These are phyloP conservation scores for Malurus alboscapulatus DNA, from an alignment of 2,113 vertebrate species.

Conservation along the genomic window DNA sequence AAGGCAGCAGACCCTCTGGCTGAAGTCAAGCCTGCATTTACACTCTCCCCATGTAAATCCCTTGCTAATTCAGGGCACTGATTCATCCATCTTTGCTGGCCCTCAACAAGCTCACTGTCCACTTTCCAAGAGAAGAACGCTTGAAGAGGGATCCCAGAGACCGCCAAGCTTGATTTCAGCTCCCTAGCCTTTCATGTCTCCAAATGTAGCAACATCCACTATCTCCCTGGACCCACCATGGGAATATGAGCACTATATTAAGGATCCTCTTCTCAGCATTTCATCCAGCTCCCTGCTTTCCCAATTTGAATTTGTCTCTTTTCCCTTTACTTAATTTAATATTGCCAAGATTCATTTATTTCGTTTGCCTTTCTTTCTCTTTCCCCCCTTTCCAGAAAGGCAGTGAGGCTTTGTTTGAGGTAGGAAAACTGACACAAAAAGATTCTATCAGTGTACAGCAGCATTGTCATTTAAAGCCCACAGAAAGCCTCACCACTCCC, in stretches of 20 bases:
- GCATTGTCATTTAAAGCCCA: not conserved
- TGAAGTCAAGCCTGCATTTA: not conserved
- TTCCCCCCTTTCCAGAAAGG: not conserved
- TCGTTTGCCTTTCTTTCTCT: not conserved
- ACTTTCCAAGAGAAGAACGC: not conserved
- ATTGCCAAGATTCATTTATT: not conserved
- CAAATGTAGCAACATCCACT: not conserved
- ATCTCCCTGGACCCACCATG: accelerated
- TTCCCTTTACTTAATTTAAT: not conserved
- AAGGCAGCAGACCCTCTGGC: not conserved
- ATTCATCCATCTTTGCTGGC: not conserved
- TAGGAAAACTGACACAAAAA: not conserved
- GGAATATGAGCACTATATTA: not conserved
- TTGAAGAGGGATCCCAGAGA: not conserved
- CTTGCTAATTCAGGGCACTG: not conserved
- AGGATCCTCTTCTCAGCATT: not conserved
- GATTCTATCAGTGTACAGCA: not conserved
- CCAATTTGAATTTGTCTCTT: not conserved
- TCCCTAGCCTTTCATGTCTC: not conserved
- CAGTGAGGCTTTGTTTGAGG: not conserved
- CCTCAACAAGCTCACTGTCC: not conserved
- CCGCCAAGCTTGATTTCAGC: not conserved
- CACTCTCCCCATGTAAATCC: not conserved
- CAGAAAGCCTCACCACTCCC: not conserved
- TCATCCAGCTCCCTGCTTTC: not conserved